Conservation (phyloP, 2,113 vertebrate genomes). For the Hippocampus comes region DNA sequence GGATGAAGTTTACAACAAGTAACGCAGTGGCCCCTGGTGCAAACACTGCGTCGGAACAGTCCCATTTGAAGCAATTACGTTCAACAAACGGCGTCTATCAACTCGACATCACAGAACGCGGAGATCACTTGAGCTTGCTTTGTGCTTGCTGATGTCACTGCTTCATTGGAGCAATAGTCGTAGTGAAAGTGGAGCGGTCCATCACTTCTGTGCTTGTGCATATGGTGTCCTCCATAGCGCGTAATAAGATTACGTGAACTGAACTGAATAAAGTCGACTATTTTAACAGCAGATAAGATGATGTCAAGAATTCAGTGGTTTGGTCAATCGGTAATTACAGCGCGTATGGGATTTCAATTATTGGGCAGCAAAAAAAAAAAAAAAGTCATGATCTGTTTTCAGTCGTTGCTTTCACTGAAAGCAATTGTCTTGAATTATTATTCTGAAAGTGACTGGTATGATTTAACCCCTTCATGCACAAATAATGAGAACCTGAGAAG, state of each 20-base stretch:
- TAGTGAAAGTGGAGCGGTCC: not conserved
- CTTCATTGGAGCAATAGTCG: constrained; percentile 22
- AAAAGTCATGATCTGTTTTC: constrained; percentile 8
- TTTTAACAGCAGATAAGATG: constrained; percentile 5
- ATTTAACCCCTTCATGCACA: too few species aligned
- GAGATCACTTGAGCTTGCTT: constrained; percentile 34
- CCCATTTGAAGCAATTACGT: constrained; percentile 45
- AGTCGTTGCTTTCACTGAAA: constrained; percentile 22
- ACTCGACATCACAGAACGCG: not conserved
- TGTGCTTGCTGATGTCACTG: constrained; percentile 7
- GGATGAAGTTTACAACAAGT: constrained; percentile 32
- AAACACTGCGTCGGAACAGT: constrained; percentile 15
- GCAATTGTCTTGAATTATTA: not conserved
- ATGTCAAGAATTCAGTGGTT: constrained; percentile 17
- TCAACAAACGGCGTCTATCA: too few species aligned
- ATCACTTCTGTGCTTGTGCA: not conserved
- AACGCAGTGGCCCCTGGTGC: constrained; percentile 11
- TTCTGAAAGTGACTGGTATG: constrained; percentile 7
- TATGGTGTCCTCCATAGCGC: not conserved
- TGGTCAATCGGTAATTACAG: not conserved
- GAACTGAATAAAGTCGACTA: not conserved
- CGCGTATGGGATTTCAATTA: constrained; percentile 6
- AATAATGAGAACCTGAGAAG: too few species aligned
- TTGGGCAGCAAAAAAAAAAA: not conserved
- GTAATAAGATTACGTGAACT: constrained; percentile 4